phyloP scores from a whole-genome alignment of 1,140 invertebrate species.

The Drosophila virilis region DNA sequence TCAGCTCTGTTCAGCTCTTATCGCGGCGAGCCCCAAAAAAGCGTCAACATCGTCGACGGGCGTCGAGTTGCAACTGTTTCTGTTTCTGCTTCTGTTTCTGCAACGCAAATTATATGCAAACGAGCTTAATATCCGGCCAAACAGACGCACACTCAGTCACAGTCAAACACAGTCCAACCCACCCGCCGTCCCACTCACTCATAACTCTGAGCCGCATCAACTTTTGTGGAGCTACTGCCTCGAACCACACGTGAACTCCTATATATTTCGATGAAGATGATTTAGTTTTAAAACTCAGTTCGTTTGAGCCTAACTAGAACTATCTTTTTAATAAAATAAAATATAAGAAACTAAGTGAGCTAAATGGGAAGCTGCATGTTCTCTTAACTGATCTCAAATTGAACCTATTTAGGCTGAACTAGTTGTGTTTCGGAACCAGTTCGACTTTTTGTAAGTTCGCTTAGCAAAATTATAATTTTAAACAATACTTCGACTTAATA shows the following conservation, averaged over 20 bases:
- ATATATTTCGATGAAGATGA: neutral
- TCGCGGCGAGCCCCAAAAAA: slow-evolving; percentile 66
- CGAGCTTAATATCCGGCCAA: slow-evolving; percentile 81
- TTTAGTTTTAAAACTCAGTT: neutral
- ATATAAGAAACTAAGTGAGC: too few relatives aligned
- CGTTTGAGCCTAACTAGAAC: neutral
- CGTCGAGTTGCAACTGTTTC: slow-evolving; percentile 35
- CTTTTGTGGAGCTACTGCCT: neutral
- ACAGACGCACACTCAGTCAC: slow-evolving; percentile 54
- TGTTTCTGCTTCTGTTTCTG: slow-evolving; percentile 63
- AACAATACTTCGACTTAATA: too few relatives aligned
- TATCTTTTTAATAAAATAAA: too few relatives aligned
- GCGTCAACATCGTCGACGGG: slow-evolving; percentile 61
- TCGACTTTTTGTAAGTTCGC: too few relatives aligned
- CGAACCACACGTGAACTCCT: neutral
- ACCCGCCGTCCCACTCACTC: neutral
- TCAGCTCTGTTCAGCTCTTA: slow-evolving; percentile 48
- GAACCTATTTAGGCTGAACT: too few relatives aligned
- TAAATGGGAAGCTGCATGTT: too few relatives aligned
- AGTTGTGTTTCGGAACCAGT: too few relatives aligned
- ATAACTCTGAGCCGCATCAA: slow-evolving; percentile 3
- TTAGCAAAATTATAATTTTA: too few relatives aligned
- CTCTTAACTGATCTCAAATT: too few relatives aligned
- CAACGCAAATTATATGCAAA: slow-evolving; percentile 81
- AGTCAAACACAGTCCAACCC: slow-evolving; percentile 1